Conservation (phyloP, 2,888 invertebrate species). For the Aradus depressus region DNA sequence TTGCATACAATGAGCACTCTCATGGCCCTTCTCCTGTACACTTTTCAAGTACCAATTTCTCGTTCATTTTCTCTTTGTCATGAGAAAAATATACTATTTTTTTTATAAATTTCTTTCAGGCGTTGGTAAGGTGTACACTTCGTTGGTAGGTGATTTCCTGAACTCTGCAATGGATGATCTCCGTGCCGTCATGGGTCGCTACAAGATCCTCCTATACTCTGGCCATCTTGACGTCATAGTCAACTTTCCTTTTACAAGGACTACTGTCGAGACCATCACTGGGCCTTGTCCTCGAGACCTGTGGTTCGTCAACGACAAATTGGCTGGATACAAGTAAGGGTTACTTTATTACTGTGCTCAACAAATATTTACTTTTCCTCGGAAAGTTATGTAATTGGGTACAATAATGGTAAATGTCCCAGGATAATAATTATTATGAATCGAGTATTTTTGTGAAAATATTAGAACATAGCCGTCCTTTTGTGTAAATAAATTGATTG, state of each 20-base stretch:
- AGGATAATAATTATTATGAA: not conserved
- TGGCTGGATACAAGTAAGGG: constrained; percentile 8
- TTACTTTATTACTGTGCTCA: not conserved
- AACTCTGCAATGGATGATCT: constrained; percentile 64
- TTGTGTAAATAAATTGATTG: not conserved
- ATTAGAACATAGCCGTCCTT: not conserved
- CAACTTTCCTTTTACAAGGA: constrained; percentile 63
- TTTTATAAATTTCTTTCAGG: not conserved
- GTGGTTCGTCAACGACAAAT: constrained; percentile 1
- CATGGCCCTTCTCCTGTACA: too few relatives aligned
- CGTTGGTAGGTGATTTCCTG: constrained; percentile 64
- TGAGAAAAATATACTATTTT: not conserved
- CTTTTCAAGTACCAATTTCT: too few relatives aligned
- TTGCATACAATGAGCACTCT: too few relatives aligned
- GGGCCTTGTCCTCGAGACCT: constrained; percentile 6
- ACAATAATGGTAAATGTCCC: not conserved
- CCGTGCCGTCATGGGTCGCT: constrained; percentile 52
- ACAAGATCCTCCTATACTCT: constrained; percentile 67
- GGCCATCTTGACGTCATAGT: constrained; percentile 86
- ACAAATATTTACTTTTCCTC: not conserved
- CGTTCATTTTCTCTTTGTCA: not conserved
- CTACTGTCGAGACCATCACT: constrained; percentile 1
- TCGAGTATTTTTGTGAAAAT: not conserved
- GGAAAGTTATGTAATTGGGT: not conserved
- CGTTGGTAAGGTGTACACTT: constrained; percentile 50